Evolutionary conservation across 2,113 vertebrate species (phyloP), one percentile per base, ranked within the genome.

Genomic region (Neogobius melanostomus): DNA sequence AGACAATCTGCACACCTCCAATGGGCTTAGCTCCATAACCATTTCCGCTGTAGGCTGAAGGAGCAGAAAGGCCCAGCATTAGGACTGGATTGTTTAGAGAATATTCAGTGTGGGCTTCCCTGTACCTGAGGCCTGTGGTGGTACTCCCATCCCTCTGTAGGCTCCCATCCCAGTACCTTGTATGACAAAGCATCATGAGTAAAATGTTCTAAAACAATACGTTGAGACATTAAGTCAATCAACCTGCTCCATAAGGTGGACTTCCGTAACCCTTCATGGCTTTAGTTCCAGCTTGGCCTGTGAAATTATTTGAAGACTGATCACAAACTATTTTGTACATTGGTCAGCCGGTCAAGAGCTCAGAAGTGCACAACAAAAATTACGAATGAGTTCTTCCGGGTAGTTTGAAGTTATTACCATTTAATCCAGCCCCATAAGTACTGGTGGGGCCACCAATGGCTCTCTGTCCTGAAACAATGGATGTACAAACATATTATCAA

Each of bases 261-360:
- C 65, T 72, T 8, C 84, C 85, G 56, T 83, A 90, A 59, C 78
- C 87, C 76, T 90, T 90, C 64, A 85, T 78, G 15, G 82, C 73
- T 69, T 88, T 86, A 48, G 72, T 67, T 74, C 54, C 68, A 4
- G 72, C 79, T 12, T 82, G 83, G 14, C 81, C 82, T 92, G 79
- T 74, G 15, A 47, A 53, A 74, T 6, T 63, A 79, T 56, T 51
- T 51, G 7, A 11, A 53, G n/a, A 8, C 8, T 17, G 16, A 11
- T 1, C 7, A 45, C 14, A 1, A 36, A 45, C 43, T n/a, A 45
- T 46, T 21, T 53, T 53, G 16, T 53, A 50, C 15, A 14, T 50
- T 14, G 15, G 12, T 15, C 49, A 50, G 16, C 2, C 2, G 2
- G 16, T 16, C 0, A 53, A 53, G 17, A 17, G 50, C 1, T 52